Percentiles rank a stretch among this genome's conserved stretches.
phyloP scores from a whole-genome alignment of 2,113 vertebrate genomes.

The Bos indicus region DNA sequence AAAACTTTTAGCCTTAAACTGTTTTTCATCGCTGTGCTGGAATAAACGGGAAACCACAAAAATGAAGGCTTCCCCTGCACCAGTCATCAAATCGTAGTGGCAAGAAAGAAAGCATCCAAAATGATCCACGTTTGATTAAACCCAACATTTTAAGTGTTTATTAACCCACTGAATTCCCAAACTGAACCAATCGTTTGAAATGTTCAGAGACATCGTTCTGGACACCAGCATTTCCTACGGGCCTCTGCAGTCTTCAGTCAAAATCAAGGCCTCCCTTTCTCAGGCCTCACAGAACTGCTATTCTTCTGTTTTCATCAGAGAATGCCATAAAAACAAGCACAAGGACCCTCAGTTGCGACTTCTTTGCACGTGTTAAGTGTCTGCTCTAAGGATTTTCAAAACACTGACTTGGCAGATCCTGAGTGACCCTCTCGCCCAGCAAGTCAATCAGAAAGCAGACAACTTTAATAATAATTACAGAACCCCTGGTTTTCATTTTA shows the following conservation, averaged over 20 bases:
- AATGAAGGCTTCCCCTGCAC: constrained; percentile 61
- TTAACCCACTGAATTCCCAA: constrained; percentile 18
- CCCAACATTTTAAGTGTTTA: neutral
- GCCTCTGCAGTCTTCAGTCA: neutral
- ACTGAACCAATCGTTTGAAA: neutral
- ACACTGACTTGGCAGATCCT: neutral
- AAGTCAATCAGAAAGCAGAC: neutral
- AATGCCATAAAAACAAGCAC: neutral
- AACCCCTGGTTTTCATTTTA: constrained; percentile 44
- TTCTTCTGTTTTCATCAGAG: neutral
- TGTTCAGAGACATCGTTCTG: neutral
- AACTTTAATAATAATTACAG: constrained; percentile 11
- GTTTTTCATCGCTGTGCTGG: constrained; percentile 66
- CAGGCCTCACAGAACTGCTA: neutral
- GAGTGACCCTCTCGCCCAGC: neutral
- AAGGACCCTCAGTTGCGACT: neutral
- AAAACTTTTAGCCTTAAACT: constrained; percentile 57
- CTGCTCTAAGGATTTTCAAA: neutral
- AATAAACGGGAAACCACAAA: constrained; percentile 69
- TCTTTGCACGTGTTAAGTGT: neutral
- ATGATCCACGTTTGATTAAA: neutral
- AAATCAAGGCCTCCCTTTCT: neutral
- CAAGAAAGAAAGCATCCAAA: constrained; percentile 21
- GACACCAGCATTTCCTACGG: neutral
- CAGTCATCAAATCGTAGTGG: constrained; percentile 33